phyloP scores from a whole-genome alignment of 2,113 vertebrate genomes.

The Osmerus mordax region DNA sequence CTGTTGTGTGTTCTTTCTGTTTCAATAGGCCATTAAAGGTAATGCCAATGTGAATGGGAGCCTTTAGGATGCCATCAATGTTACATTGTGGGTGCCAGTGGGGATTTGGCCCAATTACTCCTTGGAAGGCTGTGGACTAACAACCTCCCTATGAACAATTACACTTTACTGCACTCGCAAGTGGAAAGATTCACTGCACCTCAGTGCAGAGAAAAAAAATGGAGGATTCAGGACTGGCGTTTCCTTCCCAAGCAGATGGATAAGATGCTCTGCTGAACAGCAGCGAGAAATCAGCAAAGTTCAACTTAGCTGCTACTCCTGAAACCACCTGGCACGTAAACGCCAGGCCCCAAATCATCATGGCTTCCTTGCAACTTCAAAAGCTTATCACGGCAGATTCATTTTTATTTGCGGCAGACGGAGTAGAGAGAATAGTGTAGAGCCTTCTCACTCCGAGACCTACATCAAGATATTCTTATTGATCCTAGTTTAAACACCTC shows the following conservation, averaged over 20 bases:
- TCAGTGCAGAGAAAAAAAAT: not conserved
- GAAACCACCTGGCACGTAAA: not conserved
- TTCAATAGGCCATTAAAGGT: too few relatives aligned
- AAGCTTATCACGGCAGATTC: conserved; percentile 9
- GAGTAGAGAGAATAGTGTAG: conserved; percentile 8
- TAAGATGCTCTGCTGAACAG: not conserved
- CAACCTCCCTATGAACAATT: not conserved
- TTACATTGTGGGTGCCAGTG: not conserved
- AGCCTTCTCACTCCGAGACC: conserved; percentile 14
- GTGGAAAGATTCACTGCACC: not conserved
- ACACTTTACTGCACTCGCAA: too few relatives aligned
- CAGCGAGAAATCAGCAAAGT: not conserved
- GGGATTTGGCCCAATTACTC: not conserved
- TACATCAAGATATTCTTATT: conserved; percentile 35
- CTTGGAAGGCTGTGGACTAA: not conserved
- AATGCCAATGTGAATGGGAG: too few relatives aligned
- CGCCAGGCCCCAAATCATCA: conserved; percentile 3
- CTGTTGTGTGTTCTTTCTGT: too few relatives aligned
- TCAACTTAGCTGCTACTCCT: not conserved
- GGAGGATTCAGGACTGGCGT: not conserved
- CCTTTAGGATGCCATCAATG: too few relatives aligned
- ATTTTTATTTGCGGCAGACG: conserved; percentile 7
- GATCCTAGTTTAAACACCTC: conserved; percentile 46
- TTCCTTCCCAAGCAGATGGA: not conserved
- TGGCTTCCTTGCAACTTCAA: not conserved